Evolutionary conservation across 2,113 vertebrate species (phyloP), one percentile per base, ranked within the genome.

Genomic region (Sula dactylatra): DNA sequence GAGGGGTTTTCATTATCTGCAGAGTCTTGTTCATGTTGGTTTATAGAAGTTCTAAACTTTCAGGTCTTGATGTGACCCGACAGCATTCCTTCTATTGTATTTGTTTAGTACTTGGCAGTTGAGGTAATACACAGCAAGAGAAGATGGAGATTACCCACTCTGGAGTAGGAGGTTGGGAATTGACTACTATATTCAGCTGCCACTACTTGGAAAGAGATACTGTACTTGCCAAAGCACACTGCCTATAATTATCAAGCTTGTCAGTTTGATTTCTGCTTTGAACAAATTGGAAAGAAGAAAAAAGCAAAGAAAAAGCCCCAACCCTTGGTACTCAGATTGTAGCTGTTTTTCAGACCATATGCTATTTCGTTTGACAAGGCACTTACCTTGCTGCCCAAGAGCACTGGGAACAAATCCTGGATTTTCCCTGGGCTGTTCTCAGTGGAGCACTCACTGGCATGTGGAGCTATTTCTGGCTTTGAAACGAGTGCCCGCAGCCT

Each of bases 131-230:
- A 58, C 32, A 81, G 56, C 7, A 40, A 88, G 29, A 42, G 58
- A 88, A 94, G 64, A 55, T 3, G 10, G 71, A 93, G 87, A 81
- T 86, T 88, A 40, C 47, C 82, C 31, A 29, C 50, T 70, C 76
- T 65, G 42, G 36, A 38, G 62, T 58, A 81, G 82, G 78, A 96
- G 74, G 24, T 34, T 95, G 71, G 78, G 89, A 95, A 94, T 90
- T 88, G 59, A 71, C 81, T 95, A 24, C 84, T 88, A 20, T 90
- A 82, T 94, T 96, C 87, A 86, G 62, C 71, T 96, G 74, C 67
- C 74, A 71, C 50, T 71, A 17, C 40, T 82, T 82, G 72, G 58
- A 88, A 91, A 47, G 62, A 83, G 67, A 90, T 77, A 83, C 18
- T 59, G 50, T 66, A 44, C 64, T 94, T 90, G 49, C 67, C 79